Base-by-base conservation (phyloP, 2,888 invertebrate species). In the Charanyca ferruginea region DNA sequence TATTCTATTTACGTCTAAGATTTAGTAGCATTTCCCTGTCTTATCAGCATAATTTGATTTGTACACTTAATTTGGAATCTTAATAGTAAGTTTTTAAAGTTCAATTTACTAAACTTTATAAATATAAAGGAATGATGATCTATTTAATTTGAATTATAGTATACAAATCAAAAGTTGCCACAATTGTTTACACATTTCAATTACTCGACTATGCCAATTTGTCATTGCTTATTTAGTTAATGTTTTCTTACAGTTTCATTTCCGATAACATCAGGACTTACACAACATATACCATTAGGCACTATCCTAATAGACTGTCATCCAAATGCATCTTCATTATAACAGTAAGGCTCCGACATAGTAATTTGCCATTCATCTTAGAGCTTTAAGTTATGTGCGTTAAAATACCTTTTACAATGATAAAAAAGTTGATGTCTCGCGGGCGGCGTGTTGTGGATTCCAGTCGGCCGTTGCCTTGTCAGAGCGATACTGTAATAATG, bases 181-280 rank as follows among this genome's bases (percentile, higher is more conserved):
- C 45, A 54, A 61, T 62, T 72, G 23, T 25, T 11, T 52, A 57
- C 23, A 45, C 23, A 60, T 61, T 49, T 42, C 28, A 41, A 49
- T 54, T 42, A 47, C 18, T 54, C 3, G 3, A 65, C 9, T 45
- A 42, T 32, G 16, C 49, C 35, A 57, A 60, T 35, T 55, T 45
- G 20, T 47, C 8, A 60, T 65, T 66, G 58, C 77, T 66, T 77
- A 77, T 25, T 51, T 65, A 74, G 42, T 41, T 35, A 57, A 74
- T 72, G 57, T 65, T 77, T 53, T 53, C 18, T 41, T 23, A 58
- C 23, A 48, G 35, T 23, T 48, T 63, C 5, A 41, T 41, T 9
- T 38, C 3, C 20, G 42, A 2, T 16, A n/a, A n/a, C n/a, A n/a
- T n/a, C 18, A n/a, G 9, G 54, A 32, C 20, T 41, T 35, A n/a